These are phyloP conservation scores for Sarcophaga peregrina DNA, from an alignment of 1,140 invertebrate genomes.

Conservation along the genomic window DNA sequence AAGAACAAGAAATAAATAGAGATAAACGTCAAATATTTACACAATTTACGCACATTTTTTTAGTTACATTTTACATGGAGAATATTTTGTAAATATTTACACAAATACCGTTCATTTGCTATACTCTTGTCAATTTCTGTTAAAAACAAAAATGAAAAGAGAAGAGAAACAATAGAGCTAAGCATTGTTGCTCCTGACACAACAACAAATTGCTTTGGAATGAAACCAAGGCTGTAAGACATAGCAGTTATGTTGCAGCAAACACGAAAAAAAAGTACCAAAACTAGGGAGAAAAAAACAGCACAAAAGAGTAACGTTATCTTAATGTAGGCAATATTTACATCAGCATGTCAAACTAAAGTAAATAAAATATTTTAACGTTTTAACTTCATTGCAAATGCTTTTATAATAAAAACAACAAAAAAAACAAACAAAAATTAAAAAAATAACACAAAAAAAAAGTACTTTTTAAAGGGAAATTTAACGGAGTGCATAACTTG, in stretches of 20 bases:
- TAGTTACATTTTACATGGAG: too few species aligned
- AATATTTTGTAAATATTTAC: neutral
- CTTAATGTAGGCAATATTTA: slow-evolving; percentile 11
- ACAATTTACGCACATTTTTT: too few species aligned
- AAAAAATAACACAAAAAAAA: neutral
- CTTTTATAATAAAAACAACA: too few species aligned
- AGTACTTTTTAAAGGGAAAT: neutral
- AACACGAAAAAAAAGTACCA: too few species aligned
- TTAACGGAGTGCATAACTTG: neutral
- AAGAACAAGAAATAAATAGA: neutral
- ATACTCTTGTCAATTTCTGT: slow-evolving; percentile 5
- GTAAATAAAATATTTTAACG: slow-evolving; percentile 16
- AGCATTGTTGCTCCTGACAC: neutral
- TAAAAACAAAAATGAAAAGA: neutral
- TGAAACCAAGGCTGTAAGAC: too few species aligned
- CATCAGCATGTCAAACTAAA: slow-evolving; percentile 9
- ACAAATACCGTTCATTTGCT: neutral
- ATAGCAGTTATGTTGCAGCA: too few species aligned
- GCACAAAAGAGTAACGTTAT: neutral
- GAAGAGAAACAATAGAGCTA: neutral
- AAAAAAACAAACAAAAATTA: too few species aligned
- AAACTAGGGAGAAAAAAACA: neutral
- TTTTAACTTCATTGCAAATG: neutral
- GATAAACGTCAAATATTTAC: neutral
- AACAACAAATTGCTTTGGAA: neutral